Evolutionary conservation across 2,797 vertebrate genomes (phyloP).

Genomic region (Amphiprion clarkii): DNA sequence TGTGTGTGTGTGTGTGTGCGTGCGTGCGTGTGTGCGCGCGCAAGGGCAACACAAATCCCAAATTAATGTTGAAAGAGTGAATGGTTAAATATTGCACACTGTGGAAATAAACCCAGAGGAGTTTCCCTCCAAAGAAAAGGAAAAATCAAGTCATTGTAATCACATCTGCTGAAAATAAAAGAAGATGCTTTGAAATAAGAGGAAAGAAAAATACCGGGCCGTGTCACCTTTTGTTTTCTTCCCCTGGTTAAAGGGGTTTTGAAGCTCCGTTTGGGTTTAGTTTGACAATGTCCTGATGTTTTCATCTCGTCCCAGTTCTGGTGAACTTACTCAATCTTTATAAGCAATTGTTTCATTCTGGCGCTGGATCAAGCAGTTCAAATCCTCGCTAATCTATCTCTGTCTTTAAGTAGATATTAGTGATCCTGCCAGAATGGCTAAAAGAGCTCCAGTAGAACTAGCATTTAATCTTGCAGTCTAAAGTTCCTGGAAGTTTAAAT

Average conservation of each 20-base stretch:
- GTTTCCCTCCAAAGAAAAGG: conserved; percentile 37
- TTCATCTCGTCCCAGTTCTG: conserved; percentile 25
- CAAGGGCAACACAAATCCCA: conserved; percentile 54
- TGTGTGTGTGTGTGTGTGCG: conserved; percentile 35
- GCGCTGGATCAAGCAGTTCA: conserved; percentile 22
- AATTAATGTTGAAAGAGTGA: conserved; percentile 79
- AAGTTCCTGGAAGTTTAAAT: conserved; percentile 25
- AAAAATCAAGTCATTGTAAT: conserved; percentile 38
- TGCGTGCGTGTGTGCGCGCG: conserved; percentile 25
- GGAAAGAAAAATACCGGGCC: conserved; percentile 13
- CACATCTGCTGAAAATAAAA: conserved; percentile 53
- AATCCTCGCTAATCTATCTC: conserved; percentile 17
- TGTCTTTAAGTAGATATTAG: conserved; percentile 27
- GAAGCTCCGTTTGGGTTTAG: conserved; percentile 34
- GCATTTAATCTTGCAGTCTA: conserved; percentile 19
- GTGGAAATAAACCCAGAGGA: conserved; percentile 70
- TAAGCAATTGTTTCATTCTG: conserved; percentile 44
- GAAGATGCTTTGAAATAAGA: conserved; percentile 28
- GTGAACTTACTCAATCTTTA: conserved; percentile 18
- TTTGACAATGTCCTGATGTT: conserved; percentile 42
- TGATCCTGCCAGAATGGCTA: background rate
- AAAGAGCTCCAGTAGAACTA: conserved; percentile 11
- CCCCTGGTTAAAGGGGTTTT: background rate
- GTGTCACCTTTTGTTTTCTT: conserved; percentile 53
- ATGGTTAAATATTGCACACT: conserved; percentile 71